Base-by-base conservation (phyloP, 23 tunicate genomes). In the Corella eumyota region DNA sequence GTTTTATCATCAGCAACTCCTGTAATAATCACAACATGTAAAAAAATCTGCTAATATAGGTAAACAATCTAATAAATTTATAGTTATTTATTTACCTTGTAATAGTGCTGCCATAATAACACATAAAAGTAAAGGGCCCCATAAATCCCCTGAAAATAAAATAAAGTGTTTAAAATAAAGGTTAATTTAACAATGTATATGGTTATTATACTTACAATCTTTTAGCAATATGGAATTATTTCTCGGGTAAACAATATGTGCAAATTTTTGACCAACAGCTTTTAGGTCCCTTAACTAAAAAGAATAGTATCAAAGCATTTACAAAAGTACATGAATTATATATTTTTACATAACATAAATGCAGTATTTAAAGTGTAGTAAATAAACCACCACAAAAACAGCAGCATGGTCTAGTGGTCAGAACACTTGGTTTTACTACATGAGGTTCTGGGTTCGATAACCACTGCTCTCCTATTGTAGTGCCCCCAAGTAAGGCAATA, bases 91-190 rank as follows among this genome's bases (percentile, higher is more conserved):
- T n/a, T 38, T 56, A 88, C 96, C 88, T 71, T 88, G 87, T 56
- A 88, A 46, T 28, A 88, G 64, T 15, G 79, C 21, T 54, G 96
- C 96, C 72, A 88, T 68, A 17, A 78, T 40, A 5, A 78, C 88
- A 73, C 96, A 88, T 4, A 88, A 65, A 19, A 88, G 32, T 26
- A 88, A 50, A 25, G 96, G 96, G 27, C 96, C 96, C 96, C 96
- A 88, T 36, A 88, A 61, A 56, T 88, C 96, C 96, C 96, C 96
- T 88, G 81, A 7, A 66, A 44, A 68, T 50, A 30, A 34, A 70
- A 58, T 3, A 46, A 22, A 32, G 20, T 11, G 1, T 58, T 45
- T 6, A 24, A 17, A 20, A 32, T 11, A 23, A 51, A 55, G 19
- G n/a, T 68, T 57, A 56, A 54, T 31, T 9, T 61, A 2, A 13